Conservation (phyloP, 2,113 vertebrate species). For the Onychostoma macrolepis region DNA sequence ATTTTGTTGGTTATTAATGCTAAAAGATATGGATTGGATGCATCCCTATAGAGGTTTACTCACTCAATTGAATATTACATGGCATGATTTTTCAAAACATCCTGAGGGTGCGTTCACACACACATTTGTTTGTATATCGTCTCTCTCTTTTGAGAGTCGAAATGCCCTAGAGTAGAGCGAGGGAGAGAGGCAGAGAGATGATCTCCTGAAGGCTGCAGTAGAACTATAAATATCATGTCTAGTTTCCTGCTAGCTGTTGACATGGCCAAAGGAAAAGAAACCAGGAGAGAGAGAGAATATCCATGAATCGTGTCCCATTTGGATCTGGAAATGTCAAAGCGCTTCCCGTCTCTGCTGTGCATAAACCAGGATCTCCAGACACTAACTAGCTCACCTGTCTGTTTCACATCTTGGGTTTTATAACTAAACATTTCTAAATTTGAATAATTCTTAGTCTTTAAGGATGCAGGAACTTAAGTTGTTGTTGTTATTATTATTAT, state of each 20-base stretch:
- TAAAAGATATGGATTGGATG: too few relatives aligned
- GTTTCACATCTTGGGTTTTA: conserved; percentile 1
- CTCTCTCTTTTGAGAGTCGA: not conserved
- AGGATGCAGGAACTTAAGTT: not conserved
- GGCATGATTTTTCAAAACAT: too few relatives aligned
- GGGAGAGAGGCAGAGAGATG: not conserved
- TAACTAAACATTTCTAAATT: not conserved
- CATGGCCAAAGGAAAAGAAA: conserved; percentile 41
- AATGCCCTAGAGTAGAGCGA: not conserved
- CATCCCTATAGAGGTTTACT: too few relatives aligned
- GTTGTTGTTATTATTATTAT: too few relatives aligned
- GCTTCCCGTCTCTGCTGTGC: not conserved
- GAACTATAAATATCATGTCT: conserved; percentile 49
- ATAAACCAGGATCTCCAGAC: not conserved
- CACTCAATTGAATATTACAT: too few relatives aligned
- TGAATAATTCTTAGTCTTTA: not conserved
- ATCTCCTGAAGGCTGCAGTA: conserved; percentile 1
- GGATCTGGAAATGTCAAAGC: conserved; percentile 44
- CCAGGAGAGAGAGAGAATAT: conserved; percentile 17
- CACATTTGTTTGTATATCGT: not conserved
- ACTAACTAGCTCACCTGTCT: conserved; percentile 23
- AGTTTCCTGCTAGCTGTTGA: conserved; percentile 37
- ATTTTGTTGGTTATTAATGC: too few relatives aligned
- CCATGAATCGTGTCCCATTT: conserved; percentile 41
- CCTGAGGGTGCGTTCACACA: conserved; percentile 8